Percentiles rank a stretch among this genome's conserved stretches.
These are phyloP conservation scores for Tapera naevia DNA, from an alignment of 2,797 vertebrate genomes.

Conservation along the genomic window DNA sequence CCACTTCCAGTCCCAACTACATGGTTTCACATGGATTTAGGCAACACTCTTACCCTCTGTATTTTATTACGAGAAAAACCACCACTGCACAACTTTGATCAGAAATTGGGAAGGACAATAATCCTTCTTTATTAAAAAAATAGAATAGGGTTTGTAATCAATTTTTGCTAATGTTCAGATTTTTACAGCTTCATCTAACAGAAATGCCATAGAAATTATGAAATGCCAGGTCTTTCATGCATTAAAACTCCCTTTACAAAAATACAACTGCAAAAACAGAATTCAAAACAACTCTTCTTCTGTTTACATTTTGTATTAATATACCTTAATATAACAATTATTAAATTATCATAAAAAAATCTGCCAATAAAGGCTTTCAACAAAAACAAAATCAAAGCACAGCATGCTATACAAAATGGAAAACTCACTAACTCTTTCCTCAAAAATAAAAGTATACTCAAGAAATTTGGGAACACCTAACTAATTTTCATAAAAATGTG, in stretches of 20 bases:
- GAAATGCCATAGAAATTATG: background rate
- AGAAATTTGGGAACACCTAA: background rate
- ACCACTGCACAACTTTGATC: background rate
- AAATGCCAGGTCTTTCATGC: background rate
- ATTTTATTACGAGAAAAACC: background rate
- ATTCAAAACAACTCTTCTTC: background rate
- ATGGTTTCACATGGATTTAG: background rate
- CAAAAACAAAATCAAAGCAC: background rate
- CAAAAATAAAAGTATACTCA: background rate
- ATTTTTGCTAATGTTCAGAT: background rate
- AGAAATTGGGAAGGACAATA: background rate
- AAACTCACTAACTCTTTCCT: background rate
- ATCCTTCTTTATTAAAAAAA: background rate
- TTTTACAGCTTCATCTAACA: background rate
- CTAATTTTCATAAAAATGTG: background rate
- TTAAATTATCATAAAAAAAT: background rate
- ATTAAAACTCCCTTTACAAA: background rate
- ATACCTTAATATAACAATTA: background rate
- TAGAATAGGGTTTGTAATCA: background rate
- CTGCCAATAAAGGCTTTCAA: background rate
- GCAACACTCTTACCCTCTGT: background rate
- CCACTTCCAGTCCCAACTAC: background rate
- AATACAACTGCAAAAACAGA: background rate
- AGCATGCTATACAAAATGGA: background rate
- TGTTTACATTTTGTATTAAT: background rate